phyloP scores from a whole-genome alignment of 2,797 vertebrate species.

The Chloroceryle amazona region DNA sequence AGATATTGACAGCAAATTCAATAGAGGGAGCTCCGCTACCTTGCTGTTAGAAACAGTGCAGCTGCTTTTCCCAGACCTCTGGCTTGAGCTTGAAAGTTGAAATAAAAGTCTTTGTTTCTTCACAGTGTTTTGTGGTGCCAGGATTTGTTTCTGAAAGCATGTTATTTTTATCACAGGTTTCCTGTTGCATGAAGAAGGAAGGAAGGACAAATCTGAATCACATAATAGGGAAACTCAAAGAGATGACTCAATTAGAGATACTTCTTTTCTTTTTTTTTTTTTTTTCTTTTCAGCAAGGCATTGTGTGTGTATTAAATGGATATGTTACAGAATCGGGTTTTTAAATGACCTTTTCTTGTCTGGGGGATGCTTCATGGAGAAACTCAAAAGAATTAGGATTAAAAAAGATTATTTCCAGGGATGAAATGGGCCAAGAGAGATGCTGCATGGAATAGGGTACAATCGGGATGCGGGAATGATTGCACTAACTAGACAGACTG shows the following conservation, averaged over 20 bases:
- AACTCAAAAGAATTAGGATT: not conserved
- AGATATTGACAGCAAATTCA: conserved; percentile 65
- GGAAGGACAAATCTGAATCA: not conserved
- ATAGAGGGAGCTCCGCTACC: conserved; percentile 72
- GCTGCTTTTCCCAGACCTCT: conserved; percentile 33
- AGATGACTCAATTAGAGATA: not conserved
- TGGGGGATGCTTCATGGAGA: not conserved
- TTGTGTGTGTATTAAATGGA: not conserved
- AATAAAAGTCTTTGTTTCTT: not conserved
- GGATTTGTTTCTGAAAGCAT: not conserved
- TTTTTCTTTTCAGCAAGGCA: not conserved
- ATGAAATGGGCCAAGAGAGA: not conserved
- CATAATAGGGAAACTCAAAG: fast-evolving
- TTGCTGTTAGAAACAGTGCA: not conserved
- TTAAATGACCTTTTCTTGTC: not conserved
- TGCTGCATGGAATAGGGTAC: not conserved
- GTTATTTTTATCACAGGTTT: not conserved
- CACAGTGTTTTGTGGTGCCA: not conserved
- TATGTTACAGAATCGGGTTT: fast-evolving
- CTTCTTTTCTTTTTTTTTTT: not conserved
- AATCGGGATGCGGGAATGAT: not conserved
- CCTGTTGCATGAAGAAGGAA: conserved; percentile 16
- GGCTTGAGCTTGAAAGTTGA: conserved; percentile 27
- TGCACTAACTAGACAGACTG: not conserved
- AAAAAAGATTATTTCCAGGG: not conserved